These are phyloP conservation scores for Caerostris extrusa DNA, from an alignment of 1,140 invertebrate species.

Conservation along the genomic window DNA sequence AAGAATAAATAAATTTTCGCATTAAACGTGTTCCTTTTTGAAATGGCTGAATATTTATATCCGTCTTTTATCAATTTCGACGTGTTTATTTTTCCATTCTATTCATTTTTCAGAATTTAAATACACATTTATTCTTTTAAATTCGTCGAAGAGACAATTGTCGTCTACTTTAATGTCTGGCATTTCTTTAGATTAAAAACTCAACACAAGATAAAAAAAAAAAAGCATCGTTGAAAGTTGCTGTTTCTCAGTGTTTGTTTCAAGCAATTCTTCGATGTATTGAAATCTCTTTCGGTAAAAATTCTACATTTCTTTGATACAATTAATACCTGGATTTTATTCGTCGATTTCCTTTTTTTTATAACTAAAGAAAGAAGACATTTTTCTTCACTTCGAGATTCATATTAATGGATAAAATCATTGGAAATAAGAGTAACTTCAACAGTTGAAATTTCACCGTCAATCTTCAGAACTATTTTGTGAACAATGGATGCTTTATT, in stretches of 20 bases:
- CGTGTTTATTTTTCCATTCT: not conserved
- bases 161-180: slow-evolving; percentile 3
- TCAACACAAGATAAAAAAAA: not conserved
- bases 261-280: not conserved
- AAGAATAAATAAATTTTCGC: slow-evolving; percentile 48
- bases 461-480: slow-evolving; percentile 49
- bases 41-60: not conserved
- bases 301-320: not conserved
- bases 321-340: not conserved
- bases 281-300: not conserved
- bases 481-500: slow-evolving; percentile 31
- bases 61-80: slow-evolving; percentile 12
- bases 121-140: not conserved
- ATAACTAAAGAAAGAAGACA: not conserved
- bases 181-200: not conserved
- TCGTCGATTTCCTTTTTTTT: not conserved
- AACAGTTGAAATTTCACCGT: not conserved
- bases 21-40: not conserved
- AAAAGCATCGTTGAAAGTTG: not conserved
- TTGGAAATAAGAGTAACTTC: slow-evolving; percentile 38
- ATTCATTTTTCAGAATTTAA: slow-evolving; percentile 13
- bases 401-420: slow-evolving; percentile 10
- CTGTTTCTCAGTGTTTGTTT: not conserved
- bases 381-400: slow-evolving; percentile 41
- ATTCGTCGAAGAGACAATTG: slow-evolving; percentile 6